Evolutionary conservation across 2,888 invertebrate genomes (phyloP), one percentile per base, ranked within the genome.

Genomic region (Aphodius sticticus): DNA sequence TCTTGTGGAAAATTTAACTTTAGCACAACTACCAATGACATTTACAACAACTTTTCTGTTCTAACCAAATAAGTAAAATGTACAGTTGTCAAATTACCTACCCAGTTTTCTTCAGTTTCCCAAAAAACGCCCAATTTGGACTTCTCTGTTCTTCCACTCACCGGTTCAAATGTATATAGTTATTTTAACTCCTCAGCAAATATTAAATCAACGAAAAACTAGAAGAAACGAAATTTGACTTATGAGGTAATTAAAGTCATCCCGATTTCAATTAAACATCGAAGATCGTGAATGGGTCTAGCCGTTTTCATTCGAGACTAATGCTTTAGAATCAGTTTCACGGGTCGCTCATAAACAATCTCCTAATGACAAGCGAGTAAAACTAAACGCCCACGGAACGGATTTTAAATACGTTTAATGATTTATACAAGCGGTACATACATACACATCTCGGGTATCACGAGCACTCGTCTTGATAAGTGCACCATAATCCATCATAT

Each of bases 371-470:
- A 53, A 53, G 53, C 53, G 53, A 26, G 26, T 53, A 53, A 53
- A 12, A 53, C 53, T 53, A 53, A 53, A 53, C 53, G 53, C 53
- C 53, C 53, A 53, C 53, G 53, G 53, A 53, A 12, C 53, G 6
- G 53, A 53, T 53, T 53, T 53, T 9, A 53, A 53, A 53, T 53
- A 12, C 53, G 53, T 53, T 53, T 53, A 53, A 53, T 53, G 53
- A 53, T 53, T 53, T 53, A 53, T 53, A 7, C 53, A 53, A 12
- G 12, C 53, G 53, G 53, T 12, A 53, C 53, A 53, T 53, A 5
- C 53, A 53, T 53, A 53, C 53, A 53, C 53, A 53, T 53, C 53
- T 53, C 53, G 53, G 53, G 53, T 53, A 53, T 53, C 53, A 53
- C 53, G 53, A 9, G 12, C 53, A 53, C 53, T 53, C 53, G 53